phyloP scores from a whole-genome alignment of 1,140 invertebrate species.

The Dendroctonus ponderosae region DNA sequence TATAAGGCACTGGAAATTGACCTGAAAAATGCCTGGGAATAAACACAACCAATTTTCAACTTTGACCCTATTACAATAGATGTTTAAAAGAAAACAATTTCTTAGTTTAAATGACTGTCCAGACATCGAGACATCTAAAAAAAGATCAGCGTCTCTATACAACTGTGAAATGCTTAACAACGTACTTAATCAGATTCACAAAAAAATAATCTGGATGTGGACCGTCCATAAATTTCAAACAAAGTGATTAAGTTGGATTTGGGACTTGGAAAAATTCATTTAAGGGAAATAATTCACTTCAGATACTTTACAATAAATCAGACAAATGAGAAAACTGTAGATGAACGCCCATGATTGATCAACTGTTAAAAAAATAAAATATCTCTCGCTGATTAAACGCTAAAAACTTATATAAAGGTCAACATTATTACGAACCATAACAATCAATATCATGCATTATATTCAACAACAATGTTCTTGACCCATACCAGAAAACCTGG shows the following conservation, averaged over 20 bases:
- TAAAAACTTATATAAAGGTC: no score
- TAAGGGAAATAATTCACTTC: neutral
- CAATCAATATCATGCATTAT: no score
- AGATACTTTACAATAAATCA: neutral
- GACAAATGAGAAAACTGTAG: neutral
- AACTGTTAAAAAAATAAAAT: no score
- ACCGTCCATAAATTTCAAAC: conserved; percentile 3
- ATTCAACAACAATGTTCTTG: no score
- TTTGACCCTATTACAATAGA: conserved; percentile 22
- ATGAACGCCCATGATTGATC: no score
- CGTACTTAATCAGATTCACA: neutral
- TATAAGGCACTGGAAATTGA: neutral
- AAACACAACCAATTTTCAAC: conserved; percentile 11
- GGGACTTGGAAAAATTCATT: conserved; percentile 3
- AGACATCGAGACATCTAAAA: conserved; percentile 13
- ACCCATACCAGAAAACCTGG: no score
- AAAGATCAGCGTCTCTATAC: conserved; percentile 11
- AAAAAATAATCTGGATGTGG: neutral
- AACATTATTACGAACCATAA: no score
- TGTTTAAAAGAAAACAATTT: conserved; percentile 20
- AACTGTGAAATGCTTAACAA: neutral
- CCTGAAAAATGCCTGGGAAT: neutral
- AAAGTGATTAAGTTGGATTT: conserved; percentile 10
- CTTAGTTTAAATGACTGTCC: conserved; percentile 16
- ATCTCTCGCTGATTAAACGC: no score